Evolutionary conservation across 1,140 invertebrate species (phyloP).

Genomic region (Scaptomyza montana): DNA sequence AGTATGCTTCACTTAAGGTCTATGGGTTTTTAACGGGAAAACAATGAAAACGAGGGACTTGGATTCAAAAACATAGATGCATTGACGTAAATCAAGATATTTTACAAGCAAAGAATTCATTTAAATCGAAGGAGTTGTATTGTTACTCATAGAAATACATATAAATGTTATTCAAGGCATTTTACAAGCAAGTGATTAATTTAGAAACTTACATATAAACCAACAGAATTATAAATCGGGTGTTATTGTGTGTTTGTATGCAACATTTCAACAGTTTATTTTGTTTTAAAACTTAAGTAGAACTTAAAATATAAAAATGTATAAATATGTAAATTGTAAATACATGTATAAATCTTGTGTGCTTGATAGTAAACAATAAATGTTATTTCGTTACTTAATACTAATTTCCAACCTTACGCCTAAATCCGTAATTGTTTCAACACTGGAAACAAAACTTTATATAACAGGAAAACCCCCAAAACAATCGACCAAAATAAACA

Average conservation of each 20-base stretch:
- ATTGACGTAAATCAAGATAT: too few species aligned
- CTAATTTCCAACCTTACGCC: constrained; percentile 53
- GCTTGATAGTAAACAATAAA: constrained; percentile 51
- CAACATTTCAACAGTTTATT: constrained; percentile 67
- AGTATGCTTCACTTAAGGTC: constrained; percentile 6
- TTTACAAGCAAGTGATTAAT: too few species aligned
- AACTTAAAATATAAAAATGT: constrained; percentile 55
- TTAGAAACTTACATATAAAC: too few species aligned
- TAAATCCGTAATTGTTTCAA: constrained; percentile 57
- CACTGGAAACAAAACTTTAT: background rate
- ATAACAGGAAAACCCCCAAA: constrained; percentile 13
- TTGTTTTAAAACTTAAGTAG: constrained; percentile 44
- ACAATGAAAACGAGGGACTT: too few species aligned
- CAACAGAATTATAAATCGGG: too few species aligned
- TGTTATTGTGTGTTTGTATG: constrained; percentile 28
- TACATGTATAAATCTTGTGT: constrained; percentile 50
- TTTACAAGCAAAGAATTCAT: too few species aligned
- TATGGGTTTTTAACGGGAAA: too few species aligned
- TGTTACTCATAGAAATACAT: too few species aligned
- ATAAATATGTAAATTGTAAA: constrained; percentile 15
- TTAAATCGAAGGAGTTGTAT: too few species aligned
- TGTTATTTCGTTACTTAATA: constrained; percentile 40
- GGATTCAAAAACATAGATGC: too few species aligned
- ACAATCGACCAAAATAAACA: constrained; percentile 12
- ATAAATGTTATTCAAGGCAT: too few species aligned